These are phyloP conservation scores for Trichosurus vulpecula DNA, from an alignment of 2,797 vertebrate genomes.

Conservation along the genomic window DNA sequence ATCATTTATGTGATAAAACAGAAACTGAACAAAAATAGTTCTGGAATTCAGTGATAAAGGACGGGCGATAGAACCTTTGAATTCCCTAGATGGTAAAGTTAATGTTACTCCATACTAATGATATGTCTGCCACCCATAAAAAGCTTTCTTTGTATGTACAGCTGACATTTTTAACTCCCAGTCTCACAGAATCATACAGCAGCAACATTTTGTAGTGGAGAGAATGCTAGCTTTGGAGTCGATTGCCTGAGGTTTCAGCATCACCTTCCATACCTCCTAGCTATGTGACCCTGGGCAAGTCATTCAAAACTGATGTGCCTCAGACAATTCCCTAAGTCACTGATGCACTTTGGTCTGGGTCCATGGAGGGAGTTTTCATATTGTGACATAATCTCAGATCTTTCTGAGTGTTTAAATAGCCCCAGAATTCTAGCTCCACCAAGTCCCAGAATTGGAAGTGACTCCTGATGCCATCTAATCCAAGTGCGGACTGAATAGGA, in stretches of 20 bases:
- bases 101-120: not conserved
- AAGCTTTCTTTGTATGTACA: not conserved
- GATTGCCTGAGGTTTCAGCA: not conserved
- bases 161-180: not conserved
- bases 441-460: not conserved
- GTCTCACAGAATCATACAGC: not conserved
- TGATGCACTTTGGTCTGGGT: not conserved
- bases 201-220: not conserved
- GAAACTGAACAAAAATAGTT: not conserved
- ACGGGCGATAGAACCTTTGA: not conserved
- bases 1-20: conserved; percentile 24
- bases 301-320: not conserved
- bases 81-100: not conserved
- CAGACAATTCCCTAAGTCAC: not conserved
- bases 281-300: not conserved
- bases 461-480: not conserved
- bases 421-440: not conserved
- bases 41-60: not conserved
- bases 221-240: not conserved
- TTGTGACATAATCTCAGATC: not conserved
- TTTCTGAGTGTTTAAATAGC: not conserved
- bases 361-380: not conserved
- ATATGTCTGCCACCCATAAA: not conserved
- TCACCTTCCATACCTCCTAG: not conserved
- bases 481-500: not conserved